Evolutionary conservation across 2,888 invertebrate genomes (phyloP), one percentile per base, ranked within the genome.

Genomic region (Ornithoptera priamus): DNA sequence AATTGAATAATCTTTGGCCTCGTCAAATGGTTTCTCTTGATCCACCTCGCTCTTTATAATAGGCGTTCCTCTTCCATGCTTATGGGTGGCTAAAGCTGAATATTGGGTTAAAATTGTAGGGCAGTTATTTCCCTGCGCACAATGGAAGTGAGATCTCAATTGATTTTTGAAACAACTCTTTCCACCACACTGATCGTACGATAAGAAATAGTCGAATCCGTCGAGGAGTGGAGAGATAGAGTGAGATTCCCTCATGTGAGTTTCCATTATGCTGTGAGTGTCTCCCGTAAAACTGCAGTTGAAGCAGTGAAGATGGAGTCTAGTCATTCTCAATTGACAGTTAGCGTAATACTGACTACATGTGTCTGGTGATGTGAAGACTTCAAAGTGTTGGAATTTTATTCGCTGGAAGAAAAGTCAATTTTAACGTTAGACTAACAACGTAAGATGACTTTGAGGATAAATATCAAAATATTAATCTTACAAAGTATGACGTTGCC

Each of bases 201-300:
- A 88, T 91, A 93, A 81, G 84, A 96, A 98, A 85, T 97, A 97
- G 72, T 97, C 96, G 81, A 97, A 98, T 0, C 97, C 97, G 64
- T 97, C 96, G 56, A 97, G 88, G 67, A 98, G 96, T 76, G 96
- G 96, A 60, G 95, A 94, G 76, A 96, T 95, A 73, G 96, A 96
- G 85, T 98, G 98, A 78, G 96, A 97, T 84, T 97, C 97, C 79
- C 96, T 95, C 85, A 97, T 95, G 82, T 98, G 98, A 77, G 96
- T 95, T 71, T 96, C 94, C 77, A 98, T 94, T 56, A 96, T 94
- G 72, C 96, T 95, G 70, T 96, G 95, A 63, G 95, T 94, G 82
- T 97, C 96, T 0, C 97, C 96, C 15, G 96, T 95, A 79, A 96
- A 97, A 81, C 97, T 95, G 83, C 98, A 98, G 76, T 97, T 96